A percentile compares a stretch with the other conserved stretches of the same genome.
phyloP scores from a whole-genome alignment of 1,140 invertebrate genomes.

The Saccostrea glomerata region DNA sequence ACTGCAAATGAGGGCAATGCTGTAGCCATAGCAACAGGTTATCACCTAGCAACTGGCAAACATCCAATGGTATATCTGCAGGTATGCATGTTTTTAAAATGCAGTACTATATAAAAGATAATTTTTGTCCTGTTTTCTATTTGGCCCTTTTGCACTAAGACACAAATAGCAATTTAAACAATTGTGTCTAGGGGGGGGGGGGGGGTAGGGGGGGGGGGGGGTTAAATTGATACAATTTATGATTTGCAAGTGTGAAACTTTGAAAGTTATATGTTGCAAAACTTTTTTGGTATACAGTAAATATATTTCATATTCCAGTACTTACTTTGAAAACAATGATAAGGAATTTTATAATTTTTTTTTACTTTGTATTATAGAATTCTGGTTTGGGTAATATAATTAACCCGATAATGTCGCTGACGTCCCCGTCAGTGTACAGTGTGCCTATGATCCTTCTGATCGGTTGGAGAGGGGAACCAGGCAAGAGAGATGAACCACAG shows the following conservation, averaged over 20 bases:
- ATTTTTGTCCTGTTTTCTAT: no score
- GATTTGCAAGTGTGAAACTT: background rate
- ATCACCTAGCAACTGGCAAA: slow-evolving; percentile 80
- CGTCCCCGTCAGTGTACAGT: slow-evolving; percentile 78
- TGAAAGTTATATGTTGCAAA: background rate
- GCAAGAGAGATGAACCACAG: slow-evolving; percentile 81
- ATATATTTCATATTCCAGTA: no score
- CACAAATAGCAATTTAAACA: no score
- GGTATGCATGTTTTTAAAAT: slow-evolving; percentile 58
- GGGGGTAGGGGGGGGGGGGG: no score
- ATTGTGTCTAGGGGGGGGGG: no score
- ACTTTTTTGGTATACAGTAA: no score
- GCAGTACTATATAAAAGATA: no score
- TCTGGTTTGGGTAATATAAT: slow-evolving; percentile 80
- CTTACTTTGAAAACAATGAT: no score
- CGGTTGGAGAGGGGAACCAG: slow-evolving; percentile 80
- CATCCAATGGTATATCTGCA: slow-evolving; percentile 79
- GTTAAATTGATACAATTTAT: no score
- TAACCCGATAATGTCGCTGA: slow-evolving; percentile 80
- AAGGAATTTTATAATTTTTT: no score
- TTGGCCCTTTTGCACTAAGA: no score
- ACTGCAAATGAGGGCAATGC: slow-evolving; percentile 80
- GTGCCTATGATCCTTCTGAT: slow-evolving; percentile 80
- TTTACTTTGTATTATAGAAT: slow-evolving; percentile 68
- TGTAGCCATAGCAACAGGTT: slow-evolving; percentile 78